Evolutionary conservation across 2,113 vertebrate species (phyloP).

Genomic region (Butorides virescens): DNA sequence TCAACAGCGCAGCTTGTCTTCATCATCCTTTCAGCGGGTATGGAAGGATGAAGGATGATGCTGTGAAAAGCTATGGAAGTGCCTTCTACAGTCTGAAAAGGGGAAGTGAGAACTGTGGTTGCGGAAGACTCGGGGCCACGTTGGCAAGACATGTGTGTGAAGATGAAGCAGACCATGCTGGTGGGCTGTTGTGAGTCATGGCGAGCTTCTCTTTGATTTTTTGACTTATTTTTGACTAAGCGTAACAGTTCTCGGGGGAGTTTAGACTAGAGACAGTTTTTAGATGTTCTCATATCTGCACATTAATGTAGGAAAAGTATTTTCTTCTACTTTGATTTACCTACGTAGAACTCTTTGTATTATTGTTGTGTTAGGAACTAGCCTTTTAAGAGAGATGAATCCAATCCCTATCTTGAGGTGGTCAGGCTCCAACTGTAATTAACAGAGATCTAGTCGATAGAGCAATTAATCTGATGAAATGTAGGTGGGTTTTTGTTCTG

Average conservation of each 20-base stretch:
- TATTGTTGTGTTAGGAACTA: neutral
- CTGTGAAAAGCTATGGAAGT: neutral
- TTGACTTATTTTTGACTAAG: neutral
- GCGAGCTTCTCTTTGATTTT: neutral
- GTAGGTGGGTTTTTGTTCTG: neutral
- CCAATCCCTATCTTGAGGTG: neutral
- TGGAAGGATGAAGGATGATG: neutral
- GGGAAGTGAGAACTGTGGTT: neutral
- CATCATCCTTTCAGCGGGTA: neutral
- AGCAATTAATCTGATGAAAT: neutral
- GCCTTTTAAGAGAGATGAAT: neutral
- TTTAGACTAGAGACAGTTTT: neutral
- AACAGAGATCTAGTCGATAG: neutral
- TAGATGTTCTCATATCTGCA: neutral
- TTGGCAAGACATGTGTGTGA: fast-evolving
- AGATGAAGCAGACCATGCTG: neutral
- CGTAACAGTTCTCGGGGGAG: neutral
- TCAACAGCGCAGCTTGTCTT: neutral
- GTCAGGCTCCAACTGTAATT: neutral
- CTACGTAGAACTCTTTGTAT: neutral
- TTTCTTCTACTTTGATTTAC: neutral
- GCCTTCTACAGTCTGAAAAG: neutral
- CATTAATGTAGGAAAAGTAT: neutral
- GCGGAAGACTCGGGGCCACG: neutral
- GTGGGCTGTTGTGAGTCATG: neutral